Conservation (phyloP, 2,113 vertebrate genomes). For the Platanista minor region DNA sequence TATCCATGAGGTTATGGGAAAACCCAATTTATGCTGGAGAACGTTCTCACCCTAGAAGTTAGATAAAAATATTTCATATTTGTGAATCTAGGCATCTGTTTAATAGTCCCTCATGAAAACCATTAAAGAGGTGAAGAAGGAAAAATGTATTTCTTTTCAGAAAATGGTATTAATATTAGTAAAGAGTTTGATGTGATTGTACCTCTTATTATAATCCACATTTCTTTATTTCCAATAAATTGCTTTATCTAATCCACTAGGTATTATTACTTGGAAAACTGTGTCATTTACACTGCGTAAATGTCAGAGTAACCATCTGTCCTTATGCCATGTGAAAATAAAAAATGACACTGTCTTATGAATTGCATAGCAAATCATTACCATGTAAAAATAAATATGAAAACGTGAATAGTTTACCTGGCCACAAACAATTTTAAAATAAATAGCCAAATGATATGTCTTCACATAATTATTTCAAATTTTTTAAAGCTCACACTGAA, state of each 20-base stretch:
- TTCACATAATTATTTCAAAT: constrained; percentile 20
- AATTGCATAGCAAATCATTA: not conserved
- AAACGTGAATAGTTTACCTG: not conserved
- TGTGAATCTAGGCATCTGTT: not conserved
- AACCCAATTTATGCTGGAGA: not conserved
- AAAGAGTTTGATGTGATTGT: not conserved
- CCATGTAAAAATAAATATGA: not conserved
- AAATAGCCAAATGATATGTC: not conserved
- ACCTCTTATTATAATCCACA: not conserved
- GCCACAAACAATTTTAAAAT: not conserved
- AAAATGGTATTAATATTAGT: not conserved
- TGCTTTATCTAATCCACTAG: not conserved
- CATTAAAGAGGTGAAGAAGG: not conserved
- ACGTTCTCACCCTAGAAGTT: not conserved
- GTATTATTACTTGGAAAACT: not conserved
- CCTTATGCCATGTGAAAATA: not conserved
- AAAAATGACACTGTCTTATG: constrained; percentile 4
- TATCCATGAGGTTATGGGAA: not conserved
- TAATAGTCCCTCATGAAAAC: not conserved
- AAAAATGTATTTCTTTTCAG: not conserved
- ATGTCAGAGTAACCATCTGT: constrained; percentile 4
- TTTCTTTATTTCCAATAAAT: not conserved
- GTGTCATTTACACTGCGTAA: not conserved
- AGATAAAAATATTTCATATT: constrained; percentile 1
- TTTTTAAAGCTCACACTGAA: not conserved